These are phyloP conservation scores for Thecocarcelia acutangulata DNA, from an alignment of 2,888 invertebrate genomes.

Conservation along the genomic window DNA sequence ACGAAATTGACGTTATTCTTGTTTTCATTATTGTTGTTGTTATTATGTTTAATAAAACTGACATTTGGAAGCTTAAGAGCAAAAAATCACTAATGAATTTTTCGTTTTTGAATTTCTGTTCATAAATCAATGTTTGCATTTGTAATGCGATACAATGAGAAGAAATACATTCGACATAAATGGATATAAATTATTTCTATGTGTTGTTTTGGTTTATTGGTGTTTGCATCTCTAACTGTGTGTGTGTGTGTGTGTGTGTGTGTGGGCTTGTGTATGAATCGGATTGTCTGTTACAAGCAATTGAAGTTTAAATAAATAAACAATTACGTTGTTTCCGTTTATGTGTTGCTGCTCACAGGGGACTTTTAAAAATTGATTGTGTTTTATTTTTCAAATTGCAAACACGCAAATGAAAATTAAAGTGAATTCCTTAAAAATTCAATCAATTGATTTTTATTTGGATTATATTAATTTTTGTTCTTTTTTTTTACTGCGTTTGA, in stretches of 20 bases:
- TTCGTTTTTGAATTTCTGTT: slow-evolving; percentile 45
- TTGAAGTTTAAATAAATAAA: slow-evolving; percentile 56
- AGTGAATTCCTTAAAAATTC: slow-evolving; percentile 32
- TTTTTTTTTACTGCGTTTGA: no score
- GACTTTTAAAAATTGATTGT: slow-evolving; percentile 52
- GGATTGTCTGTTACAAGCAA: slow-evolving; percentile 26
- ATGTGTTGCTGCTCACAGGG: slow-evolving; percentile 4
- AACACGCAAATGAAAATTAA: slow-evolving; percentile 52
- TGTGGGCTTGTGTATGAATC: neutral
- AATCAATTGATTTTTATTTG: slow-evolving; percentile 37
- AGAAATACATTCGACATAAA: slow-evolving; percentile 22
- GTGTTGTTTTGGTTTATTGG: neutral
- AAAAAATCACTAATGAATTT: slow-evolving; percentile 62
- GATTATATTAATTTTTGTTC: neutral
- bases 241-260: neutral
- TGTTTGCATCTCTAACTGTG: neutral
- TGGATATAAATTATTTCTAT: slow-evolving; percentile 32
- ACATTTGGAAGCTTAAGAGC: slow-evolving; percentile 56
- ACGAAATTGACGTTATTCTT: slow-evolving; percentile 10
- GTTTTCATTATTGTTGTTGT: slow-evolving; percentile 14
- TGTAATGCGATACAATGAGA: slow-evolving; percentile 61
- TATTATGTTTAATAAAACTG: slow-evolving; percentile 44
- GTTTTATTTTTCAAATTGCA: slow-evolving; percentile 17
- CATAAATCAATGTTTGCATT: slow-evolving; percentile 69
- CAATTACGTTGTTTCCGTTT: slow-evolving; percentile 44